Percentiles rank a stretch among this genome's conserved stretches.
Evolutionary conservation across 2,888 invertebrate species (phyloP).

Genomic region (Chalcis sispes): DNA sequence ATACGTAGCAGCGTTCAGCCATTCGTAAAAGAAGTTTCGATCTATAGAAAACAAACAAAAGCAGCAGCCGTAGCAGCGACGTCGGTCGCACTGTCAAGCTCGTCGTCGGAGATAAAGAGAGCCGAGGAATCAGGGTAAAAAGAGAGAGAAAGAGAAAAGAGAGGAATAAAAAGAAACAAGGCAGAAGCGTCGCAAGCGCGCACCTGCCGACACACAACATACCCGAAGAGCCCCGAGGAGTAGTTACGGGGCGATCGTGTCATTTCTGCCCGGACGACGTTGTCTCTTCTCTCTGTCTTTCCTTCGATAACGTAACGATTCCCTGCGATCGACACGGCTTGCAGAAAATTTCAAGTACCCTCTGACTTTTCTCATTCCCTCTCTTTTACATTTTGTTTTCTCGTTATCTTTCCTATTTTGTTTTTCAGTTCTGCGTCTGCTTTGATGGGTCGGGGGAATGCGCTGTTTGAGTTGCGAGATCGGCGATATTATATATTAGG

Average conservation of each 20-base stretch:
- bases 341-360: slow-evolving; percentile 19
- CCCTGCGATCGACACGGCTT: no score
- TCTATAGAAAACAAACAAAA: no score
- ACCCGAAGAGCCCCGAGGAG: slow-evolving; percentile 58
- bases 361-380: no score
- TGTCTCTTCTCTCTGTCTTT: slow-evolving; percentile 22
- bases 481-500: no score
- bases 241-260: slow-evolving; percentile 59
- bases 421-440: no score
- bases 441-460: no score
- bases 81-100: neutral
- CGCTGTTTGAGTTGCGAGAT: no score
- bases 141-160: slow-evolving; percentile 33
- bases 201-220: slow-evolving; percentile 60
- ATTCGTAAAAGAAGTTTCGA: no score
- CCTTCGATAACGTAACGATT: no score
- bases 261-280: slow-evolving; percentile 58
- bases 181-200: slow-evolving; percentile 31
- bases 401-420: no score
- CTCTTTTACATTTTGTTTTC: no score
- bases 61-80: neutral
- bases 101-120: neutral
- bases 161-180: neutral
- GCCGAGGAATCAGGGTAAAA: neutral
- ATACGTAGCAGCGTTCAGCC: no score